Conservation (phyloP, 2,797 vertebrate species). For the Ceryle rudis region DNA sequence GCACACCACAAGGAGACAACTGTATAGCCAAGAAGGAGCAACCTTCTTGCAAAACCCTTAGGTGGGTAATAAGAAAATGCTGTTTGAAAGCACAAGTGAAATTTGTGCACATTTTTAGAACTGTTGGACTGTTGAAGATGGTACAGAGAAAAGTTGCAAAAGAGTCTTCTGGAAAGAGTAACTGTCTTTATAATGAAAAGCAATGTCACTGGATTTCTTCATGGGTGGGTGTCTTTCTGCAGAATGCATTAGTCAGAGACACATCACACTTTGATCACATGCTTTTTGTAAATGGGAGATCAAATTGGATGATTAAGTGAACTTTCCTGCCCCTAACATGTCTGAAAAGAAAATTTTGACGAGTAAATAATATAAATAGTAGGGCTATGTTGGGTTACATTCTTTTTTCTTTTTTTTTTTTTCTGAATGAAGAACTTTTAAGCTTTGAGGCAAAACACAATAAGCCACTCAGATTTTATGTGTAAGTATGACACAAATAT, state of each 20-base stretch:
- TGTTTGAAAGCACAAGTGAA: conserved; percentile 85
- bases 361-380: not conserved
- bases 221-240: not conserved
- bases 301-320: not conserved
- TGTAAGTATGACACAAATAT: not conserved
- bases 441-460: not conserved
- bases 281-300: not conserved
- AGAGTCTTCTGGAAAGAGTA: not conserved
- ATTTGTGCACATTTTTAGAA: conserved; percentile 66
- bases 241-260: not conserved
- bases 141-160: not conserved
- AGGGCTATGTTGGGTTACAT: not conserved
- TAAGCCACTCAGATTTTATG: not conserved
- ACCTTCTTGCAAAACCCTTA: conserved; percentile 79
- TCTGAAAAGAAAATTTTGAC: not conserved
- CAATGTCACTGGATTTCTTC: not conserved
- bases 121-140: not conserved
- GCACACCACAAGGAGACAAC: conserved; percentile 84
- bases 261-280: not conserved
- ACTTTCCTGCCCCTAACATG: not conserved
- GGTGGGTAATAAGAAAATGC: conserved; percentile 80
- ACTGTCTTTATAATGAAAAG: not conserved
- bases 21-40: conserved; percentile 79
- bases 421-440: not conserved
- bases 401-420: not conserved